These are phyloP conservation scores for Oxygymnocypris stewartii DNA, from an alignment of 2,113 vertebrate species.

Conservation along the genomic window DNA sequence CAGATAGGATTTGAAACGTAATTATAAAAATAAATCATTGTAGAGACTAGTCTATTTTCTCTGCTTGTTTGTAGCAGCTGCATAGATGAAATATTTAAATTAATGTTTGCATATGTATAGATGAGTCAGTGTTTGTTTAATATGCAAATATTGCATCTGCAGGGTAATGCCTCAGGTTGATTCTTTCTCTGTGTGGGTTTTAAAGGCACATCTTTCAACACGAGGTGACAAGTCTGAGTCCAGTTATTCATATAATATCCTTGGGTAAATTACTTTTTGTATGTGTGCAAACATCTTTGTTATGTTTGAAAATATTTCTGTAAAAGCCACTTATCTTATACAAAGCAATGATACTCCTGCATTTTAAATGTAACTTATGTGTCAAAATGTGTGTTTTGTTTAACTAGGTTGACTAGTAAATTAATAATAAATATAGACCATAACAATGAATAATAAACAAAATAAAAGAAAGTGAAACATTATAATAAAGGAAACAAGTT, in stretches of 20 bases:
- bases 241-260: background rate
- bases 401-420: background rate
- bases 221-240: constrained; percentile 1
- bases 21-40: constrained; percentile 15
- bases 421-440: background rate
- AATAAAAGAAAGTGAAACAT: no score
- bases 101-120: constrained; percentile 12
- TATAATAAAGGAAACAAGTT: no score
- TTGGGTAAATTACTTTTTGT: background rate
- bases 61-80: background rate
- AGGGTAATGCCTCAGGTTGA: background rate
- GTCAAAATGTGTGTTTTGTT: no score
- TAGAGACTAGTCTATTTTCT: background rate
- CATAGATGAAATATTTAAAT: constrained; percentile 39
- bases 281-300: background rate
- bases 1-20: constrained; percentile 24
- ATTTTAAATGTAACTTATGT: background rate
- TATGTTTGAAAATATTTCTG: no score
- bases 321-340: background rate
- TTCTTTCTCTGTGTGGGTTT: constrained; percentile 6
- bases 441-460: no score
- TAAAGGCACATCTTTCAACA: constrained; percentile 10
- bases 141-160: constrained; percentile 32
- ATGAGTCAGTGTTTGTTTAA: constrained; percentile 48
- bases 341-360: background rate